phyloP scores from a whole-genome alignment of 2,888 invertebrate genomes.

The Aphidoletes aphidimyza region DNA sequence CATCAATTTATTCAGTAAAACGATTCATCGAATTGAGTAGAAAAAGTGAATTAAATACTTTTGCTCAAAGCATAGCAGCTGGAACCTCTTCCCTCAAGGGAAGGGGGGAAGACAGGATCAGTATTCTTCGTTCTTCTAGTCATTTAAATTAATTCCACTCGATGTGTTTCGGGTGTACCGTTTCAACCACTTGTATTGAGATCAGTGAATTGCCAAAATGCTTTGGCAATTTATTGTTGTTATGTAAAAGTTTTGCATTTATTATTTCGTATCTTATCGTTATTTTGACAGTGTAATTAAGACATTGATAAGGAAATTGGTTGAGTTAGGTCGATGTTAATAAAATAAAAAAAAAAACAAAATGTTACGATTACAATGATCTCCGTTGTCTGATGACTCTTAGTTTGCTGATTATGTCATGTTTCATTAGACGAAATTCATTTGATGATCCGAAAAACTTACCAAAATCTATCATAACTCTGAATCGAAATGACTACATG shows the following conservation, averaged over 20 bases:
- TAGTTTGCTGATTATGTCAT: background rate
- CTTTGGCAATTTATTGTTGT: too few species aligned
- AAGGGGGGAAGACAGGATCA: too few species aligned
- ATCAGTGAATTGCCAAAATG: too few species aligned
- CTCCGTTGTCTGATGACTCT: too few species aligned
- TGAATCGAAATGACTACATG: background rate
- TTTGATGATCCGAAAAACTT: background rate
- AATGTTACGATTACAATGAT: background rate
- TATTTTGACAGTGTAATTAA: background rate
- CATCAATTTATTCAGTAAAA: background rate
- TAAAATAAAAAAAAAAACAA: background rate
- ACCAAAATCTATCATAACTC: background rate
- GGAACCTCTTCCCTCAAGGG: too few species aligned
- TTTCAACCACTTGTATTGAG: too few species aligned
- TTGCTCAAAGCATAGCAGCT: background rate
- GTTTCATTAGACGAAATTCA: background rate
- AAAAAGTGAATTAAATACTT: background rate
- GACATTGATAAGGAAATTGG: background rate
- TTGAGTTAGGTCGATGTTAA: too few species aligned
- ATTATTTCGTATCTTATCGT: background rate
- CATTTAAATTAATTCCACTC: too few species aligned
- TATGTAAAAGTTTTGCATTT: background rate
- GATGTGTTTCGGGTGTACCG: too few species aligned
- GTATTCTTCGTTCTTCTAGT: too few species aligned
- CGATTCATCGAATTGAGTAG: background rate